Percentiles rank a stretch among this genome's conserved stretches.
These are phyloP conservation scores for Batillaria attramentaria DNA, from an alignment of 1,140 invertebrate species.

Conservation along the genomic window DNA sequence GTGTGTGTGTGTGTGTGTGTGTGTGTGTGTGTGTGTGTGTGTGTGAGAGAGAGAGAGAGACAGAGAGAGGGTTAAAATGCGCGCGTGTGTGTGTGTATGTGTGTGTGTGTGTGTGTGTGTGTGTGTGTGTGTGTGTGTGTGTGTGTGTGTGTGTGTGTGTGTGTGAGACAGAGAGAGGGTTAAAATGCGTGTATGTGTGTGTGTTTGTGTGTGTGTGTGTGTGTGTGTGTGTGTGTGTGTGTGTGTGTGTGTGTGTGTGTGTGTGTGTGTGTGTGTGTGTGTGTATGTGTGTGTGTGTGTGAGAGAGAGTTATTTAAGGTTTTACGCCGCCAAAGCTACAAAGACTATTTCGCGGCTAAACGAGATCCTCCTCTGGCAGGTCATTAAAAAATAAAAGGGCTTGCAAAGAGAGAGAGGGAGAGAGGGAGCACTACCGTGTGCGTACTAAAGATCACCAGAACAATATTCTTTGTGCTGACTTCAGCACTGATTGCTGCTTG, in stretches of 20 bases:
- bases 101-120: slow-evolving; percentile 27
- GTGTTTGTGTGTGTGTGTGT: slow-evolving; percentile 1
- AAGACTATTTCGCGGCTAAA: too few species aligned
- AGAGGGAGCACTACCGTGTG: too few species aligned
- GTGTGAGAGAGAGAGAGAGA: neutral
- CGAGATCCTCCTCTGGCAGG: too few species aligned
- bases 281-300: neutral
- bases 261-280: slow-evolving; percentile 14
- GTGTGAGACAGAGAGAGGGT: slow-evolving; percentile 11
- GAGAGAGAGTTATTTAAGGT: neutral
- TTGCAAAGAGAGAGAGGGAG: too few species aligned
- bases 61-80: neutral
- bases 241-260: slow-evolving; percentile 19
- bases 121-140: slow-evolving; percentile 36
- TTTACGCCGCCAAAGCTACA: too few species aligned
- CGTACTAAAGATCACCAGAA: too few species aligned
- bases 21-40: slow-evolving; percentile 4
- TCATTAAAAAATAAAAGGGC: too few species aligned
- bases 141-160: slow-evolving; percentile 43
- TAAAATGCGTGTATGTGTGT: neutral
- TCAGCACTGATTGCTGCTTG: too few species aligned
- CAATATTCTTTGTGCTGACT: too few species aligned
- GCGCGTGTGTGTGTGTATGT: neutral
- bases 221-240: slow-evolving; percentile 29
- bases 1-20: neutral